Conservation (phyloP, 2,797 vertebrate species). For the Peromyscus nudipes region DNA sequence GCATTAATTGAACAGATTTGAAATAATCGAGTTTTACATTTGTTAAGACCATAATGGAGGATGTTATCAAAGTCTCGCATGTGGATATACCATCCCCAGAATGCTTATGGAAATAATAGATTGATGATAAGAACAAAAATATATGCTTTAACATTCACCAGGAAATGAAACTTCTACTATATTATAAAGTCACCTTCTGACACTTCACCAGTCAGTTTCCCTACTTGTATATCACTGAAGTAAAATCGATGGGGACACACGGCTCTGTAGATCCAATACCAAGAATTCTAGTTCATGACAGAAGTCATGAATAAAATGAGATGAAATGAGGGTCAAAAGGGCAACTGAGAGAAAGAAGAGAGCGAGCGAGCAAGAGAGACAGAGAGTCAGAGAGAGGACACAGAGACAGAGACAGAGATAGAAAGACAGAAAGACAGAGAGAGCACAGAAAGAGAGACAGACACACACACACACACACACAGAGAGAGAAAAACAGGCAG, state of each 20-base stretch:
- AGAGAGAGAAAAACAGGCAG: neutral
- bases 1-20: constrained; percentile 85
- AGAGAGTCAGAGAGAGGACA: neutral
- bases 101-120: constrained; percentile 77
- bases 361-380: neutral
- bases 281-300: constrained; percentile 71
- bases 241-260: constrained; percentile 72
- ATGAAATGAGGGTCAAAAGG: constrained; percentile 60
- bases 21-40: constrained; percentile 83
- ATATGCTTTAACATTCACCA: constrained; percentile 83
- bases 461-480: neutral
- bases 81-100: constrained; percentile 74
- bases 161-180: constrained; percentile 71
- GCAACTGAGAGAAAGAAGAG: constrained; percentile 61
- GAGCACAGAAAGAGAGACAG: neutral
- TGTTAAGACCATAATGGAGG: constrained; percentile 85
- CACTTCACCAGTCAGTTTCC: constrained; percentile 73
- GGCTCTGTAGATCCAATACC: constrained; percentile 42
- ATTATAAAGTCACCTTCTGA: constrained; percentile 68
- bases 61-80: constrained; percentile 82
- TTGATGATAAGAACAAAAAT: constrained; percentile 78
- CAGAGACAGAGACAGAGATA: no score
- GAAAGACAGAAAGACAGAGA: no score
- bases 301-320: constrained; percentile 41
- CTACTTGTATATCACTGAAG: constrained; percentile 66